phyloP scores from a whole-genome alignment of 2,797 vertebrate species.

The Holocentrus rufus region DNA sequence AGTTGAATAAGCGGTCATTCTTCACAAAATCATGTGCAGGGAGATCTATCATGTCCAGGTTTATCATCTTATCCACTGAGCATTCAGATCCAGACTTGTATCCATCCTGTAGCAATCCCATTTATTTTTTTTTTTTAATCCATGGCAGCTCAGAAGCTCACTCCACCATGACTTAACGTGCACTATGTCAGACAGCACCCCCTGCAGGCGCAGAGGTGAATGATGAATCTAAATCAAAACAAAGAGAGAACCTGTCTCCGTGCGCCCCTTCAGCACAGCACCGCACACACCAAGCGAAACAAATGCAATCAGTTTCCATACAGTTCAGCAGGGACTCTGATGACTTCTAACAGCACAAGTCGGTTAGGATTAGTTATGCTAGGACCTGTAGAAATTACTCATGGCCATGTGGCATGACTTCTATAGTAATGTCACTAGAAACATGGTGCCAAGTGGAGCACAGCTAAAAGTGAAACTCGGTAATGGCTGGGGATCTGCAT shows the following conservation, averaged over 20 bases:
- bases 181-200: background rate
- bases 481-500: constrained; percentile 4
- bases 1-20: no score
- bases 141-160: no score
- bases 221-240: background rate
- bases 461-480: background rate
- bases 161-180: no score
- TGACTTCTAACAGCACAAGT: background rate
- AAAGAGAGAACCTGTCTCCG: background rate
- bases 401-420: background rate
- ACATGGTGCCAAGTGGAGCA: background rate
- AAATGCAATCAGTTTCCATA: background rate
- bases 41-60: no score
- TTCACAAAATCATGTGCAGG: no score
- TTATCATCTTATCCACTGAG: background rate
- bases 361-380: background rate
- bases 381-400: constrained; percentile 3
- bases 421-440: background rate
- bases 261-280: background rate
- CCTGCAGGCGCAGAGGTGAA: background rate
- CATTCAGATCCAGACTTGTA: no score
- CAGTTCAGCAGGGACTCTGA: background rate
- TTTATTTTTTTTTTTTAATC: no score
- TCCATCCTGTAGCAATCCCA: no score
- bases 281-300: background rate